These are phyloP conservation scores for Melipona quadrifasciata DNA, from an alignment of 1,140 invertebrate genomes.

Conservation along the genomic window DNA sequence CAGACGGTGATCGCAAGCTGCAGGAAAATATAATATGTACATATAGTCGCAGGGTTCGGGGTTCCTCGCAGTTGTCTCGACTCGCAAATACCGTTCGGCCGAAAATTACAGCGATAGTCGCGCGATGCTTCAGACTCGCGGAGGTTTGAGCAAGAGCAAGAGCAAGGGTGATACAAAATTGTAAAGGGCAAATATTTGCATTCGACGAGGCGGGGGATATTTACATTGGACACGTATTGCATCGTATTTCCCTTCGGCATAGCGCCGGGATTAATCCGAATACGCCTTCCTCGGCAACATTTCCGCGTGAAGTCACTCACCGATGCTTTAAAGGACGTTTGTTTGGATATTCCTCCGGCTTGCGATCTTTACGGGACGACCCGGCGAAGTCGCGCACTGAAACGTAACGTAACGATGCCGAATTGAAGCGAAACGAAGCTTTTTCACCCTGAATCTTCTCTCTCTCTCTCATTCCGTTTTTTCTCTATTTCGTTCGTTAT, in stretches of 20 bases:
- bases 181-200: slow-evolving; percentile 54
- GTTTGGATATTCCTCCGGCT: slow-evolving; percentile 8
- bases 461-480: not conserved
- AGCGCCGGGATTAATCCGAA: slow-evolving; percentile 20
- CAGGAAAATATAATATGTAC: too few species aligned
- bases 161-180: slow-evolving; percentile 2
- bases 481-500: not conserved
- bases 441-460: not conserved
- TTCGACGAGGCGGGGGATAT: slow-evolving; percentile 49
- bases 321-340: slow-evolving; percentile 21
- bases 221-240: slow-evolving; percentile 55
- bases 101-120: slow-evolving; percentile 49
- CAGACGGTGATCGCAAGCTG: not conserved
- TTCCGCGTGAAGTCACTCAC: slow-evolving; percentile 5
- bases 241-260: slow-evolving; percentile 49
- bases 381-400: not conserved
- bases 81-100: slow-evolving; percentile 3
- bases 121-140: not conserved
- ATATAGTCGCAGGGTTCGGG: not conserved
- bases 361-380: not conserved
- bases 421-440: not conserved
- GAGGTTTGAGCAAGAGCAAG: not conserved
- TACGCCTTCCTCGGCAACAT: slow-evolving; percentile 9
- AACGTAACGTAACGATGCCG: not conserved
- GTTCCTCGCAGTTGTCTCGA: not conserved